Conservation (phyloP, 2,797 vertebrate species). For the Allobates femoralis region DNA sequence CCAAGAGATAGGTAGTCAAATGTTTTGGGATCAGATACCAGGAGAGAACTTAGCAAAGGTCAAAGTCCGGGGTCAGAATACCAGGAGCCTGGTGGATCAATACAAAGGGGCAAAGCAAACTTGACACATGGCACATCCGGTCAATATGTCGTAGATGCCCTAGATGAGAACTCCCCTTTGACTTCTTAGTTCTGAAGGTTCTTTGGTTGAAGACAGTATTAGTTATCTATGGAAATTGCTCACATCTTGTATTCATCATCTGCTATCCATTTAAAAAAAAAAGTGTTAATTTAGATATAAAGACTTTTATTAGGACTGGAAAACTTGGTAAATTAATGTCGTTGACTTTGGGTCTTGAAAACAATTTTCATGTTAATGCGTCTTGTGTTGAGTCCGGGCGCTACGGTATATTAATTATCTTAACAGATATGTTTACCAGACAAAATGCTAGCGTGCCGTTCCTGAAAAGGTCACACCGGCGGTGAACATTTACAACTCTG, state of each 20-base stretch:
- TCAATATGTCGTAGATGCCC: too few relatives aligned
- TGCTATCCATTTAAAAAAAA: not conserved
- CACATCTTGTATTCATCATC: not conserved
- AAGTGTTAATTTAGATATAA: not conserved
- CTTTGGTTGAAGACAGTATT: too few relatives aligned
- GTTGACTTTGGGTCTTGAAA: not conserved
- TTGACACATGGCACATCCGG: too few relatives aligned
- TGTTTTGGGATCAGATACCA: too few relatives aligned
- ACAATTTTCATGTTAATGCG: not conserved
- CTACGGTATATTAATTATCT: not conserved
- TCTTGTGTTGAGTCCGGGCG: not conserved
- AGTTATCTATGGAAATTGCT: too few relatives aligned
- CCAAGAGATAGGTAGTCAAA: too few relatives aligned
- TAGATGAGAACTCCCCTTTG: too few relatives aligned
- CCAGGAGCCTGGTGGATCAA: too few relatives aligned
- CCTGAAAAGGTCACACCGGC: not conserved
- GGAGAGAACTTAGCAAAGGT: too few relatives aligned
- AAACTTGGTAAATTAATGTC: not conserved
- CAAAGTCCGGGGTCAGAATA: too few relatives aligned
- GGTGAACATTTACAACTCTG: not conserved
- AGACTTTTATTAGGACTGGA: not conserved
- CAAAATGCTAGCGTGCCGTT: not conserved
- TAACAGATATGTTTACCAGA: conserved; percentile 13
- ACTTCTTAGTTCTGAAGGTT: too few relatives aligned
- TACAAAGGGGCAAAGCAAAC: too few relatives aligned